Conservation (phyloP, 2,888 invertebrate species). For the Flabesymbios commensalis region DNA sequence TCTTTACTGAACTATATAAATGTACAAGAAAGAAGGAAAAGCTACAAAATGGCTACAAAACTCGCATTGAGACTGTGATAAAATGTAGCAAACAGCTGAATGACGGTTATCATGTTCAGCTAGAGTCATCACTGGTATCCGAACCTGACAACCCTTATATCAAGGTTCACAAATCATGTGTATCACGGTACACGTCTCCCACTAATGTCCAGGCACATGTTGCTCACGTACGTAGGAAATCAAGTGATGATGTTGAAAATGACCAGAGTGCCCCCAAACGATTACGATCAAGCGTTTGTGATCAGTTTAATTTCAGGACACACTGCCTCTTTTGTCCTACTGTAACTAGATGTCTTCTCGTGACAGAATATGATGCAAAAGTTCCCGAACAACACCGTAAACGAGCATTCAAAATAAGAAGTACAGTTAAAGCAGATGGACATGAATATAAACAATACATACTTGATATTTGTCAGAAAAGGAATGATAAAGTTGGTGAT, state of each 20-base stretch:
- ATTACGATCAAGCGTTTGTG: constrained; percentile 1
- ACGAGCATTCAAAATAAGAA: neutral
- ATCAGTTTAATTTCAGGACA: neutral
- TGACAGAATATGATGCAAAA: neutral
- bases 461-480: constrained; percentile 1
- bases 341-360: neutral
- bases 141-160: neutral
- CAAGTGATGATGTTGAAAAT: neutral
- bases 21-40: neutral
- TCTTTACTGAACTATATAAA: neutral
- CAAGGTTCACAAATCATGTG: neutral
- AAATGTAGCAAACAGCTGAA: neutral
- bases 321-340: neutral
- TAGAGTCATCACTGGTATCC: neutral
- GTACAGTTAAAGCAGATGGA: neutral
- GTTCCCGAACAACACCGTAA: neutral
- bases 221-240: neutral
- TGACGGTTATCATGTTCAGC: neutral
- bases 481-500: constrained; percentile 4
- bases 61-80: constrained; percentile 1
- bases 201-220: constrained; percentile 3
- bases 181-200: neutral
- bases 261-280: constrained; percentile 1
- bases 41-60: constrained; percentile 1
- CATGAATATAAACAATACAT: constrained; percentile 6